Evolutionary conservation across 2,113 vertebrate genomes (phyloP).

Genomic region (Dolichotis patagonum): DNA sequence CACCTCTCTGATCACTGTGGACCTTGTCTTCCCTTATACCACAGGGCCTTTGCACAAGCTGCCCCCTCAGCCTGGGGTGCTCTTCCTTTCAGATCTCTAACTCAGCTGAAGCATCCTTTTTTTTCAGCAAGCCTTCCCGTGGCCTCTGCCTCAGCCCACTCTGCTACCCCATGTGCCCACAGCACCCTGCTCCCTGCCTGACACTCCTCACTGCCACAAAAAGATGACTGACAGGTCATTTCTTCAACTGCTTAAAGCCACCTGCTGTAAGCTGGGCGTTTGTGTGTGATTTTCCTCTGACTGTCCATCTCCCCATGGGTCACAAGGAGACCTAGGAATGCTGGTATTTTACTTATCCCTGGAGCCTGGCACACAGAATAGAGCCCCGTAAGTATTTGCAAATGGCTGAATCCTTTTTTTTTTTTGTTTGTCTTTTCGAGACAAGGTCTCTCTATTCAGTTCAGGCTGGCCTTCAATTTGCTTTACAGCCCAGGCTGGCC

Average conservation of each 20-base stretch:
- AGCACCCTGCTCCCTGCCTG: neutral
- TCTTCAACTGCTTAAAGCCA: neutral
- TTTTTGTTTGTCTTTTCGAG: too few relatives aligned
- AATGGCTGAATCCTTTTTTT: neutral
- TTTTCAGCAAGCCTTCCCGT: neutral
- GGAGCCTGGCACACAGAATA: neutral
- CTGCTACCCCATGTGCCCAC: neutral
- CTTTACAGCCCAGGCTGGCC: too few relatives aligned
- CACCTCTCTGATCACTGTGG: neutral
- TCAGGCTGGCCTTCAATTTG: too few relatives aligned
- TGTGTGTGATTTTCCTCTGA: neutral
- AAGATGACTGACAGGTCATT: fast-evolving
- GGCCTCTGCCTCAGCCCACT: neutral
- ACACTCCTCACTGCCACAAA: neutral
- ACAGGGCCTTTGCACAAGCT: neutral
- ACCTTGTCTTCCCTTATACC: neutral
- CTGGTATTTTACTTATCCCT: neutral
- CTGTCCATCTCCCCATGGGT: neutral
- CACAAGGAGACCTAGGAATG: neutral
- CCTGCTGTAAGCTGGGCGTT: neutral
- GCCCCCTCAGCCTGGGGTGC: neutral
- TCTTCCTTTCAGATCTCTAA: neutral
- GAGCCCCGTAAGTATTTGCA: neutral
- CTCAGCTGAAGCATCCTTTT: neutral
- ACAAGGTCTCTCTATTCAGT: too few relatives aligned